phyloP scores from a whole-genome alignment of 2,113 vertebrate species.

The Rhizomys pruinosus region DNA sequence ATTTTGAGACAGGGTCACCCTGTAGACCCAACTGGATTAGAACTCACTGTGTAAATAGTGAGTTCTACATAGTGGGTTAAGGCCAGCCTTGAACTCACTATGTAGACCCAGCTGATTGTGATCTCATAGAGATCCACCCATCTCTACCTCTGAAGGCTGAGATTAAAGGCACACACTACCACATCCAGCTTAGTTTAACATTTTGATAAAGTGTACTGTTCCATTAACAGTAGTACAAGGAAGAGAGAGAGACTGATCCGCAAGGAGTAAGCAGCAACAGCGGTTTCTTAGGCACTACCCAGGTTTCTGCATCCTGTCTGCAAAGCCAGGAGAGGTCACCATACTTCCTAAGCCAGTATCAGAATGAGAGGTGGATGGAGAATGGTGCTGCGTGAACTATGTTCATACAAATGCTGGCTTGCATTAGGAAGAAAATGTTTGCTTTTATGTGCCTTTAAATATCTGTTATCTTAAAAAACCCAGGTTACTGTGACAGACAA shows the following conservation, averaged over 20 bases:
- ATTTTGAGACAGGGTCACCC: no score
- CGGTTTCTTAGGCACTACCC: fast-evolving
- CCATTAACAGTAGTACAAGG: fast-evolving
- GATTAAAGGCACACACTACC: no score
- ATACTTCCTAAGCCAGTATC: no score
- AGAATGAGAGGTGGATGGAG: neutral
- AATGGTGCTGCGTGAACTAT: neutral
- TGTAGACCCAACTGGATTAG: no score
- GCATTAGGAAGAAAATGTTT: neutral
- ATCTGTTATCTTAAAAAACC: conserved; percentile 43
- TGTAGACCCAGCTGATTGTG: no score
- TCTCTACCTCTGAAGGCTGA: no score
- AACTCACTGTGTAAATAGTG: no score
- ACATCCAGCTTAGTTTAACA: neutral
- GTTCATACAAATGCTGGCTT: neutral
- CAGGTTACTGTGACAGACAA: conserved; percentile 96
- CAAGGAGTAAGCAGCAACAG: no score
- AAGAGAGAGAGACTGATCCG: no score
- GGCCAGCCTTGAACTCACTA: no score
- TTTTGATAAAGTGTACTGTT: neutral
- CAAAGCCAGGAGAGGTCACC: neutral
- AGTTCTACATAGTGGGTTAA: no score
- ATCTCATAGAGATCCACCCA: no score
- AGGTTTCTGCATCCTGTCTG: fast-evolving
- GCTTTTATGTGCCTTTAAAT: neutral